Base-by-base conservation (phyloP, 1,140 invertebrate genomes). In the Saccostrea echinata region DNA sequence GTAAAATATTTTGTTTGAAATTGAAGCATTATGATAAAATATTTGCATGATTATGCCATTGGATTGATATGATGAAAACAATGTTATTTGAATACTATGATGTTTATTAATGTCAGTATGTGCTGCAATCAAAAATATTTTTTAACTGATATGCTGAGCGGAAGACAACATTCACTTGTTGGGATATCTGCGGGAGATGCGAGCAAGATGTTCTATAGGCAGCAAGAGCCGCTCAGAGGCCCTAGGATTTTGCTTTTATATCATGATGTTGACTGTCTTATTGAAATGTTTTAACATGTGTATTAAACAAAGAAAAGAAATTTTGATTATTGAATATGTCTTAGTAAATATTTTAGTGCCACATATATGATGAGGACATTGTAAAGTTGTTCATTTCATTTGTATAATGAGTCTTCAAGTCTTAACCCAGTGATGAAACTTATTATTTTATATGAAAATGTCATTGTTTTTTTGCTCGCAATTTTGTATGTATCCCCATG, bases 111-210 rank as follows among this genome's bases (percentile, higher is more conserved):
- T 76, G 68, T 30, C 27, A 76, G 11, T 76, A 76, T 76, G 68
- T 76, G 68, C 68, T 76, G 68, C 68, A 76, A 76, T 76, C 68
- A 76, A 76, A 76, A 76, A 76, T 76, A 76, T 76, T 76, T 76
- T 76, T 76, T 30, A 76, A 76, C 24, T 76, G 27, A 76, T 68
- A 68, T 30, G 68, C 68, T 76, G 68, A 76, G 68, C 13, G 24
- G 68, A 76, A 76, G 68, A 76, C 68, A 64, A 24, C 57, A 24
- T 64, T 16, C 24, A 33, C 27, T 30, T 33, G 30, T 27, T 33
- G 68, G 68, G 68, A 76, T 76, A 33, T 76, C 68, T 76, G 68
- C 16, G 27, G 30, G 33, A 3, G 68, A 27, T 27, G 30, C 27
- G 30, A 30, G 68, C 27, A 16, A 76, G 27, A 76, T 30, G 68